Percentiles rank a stretch among this genome's conserved stretches.
These are phyloP conservation scores for Tragopan temminckii DNA, from an alignment of 2,797 vertebrate genomes.

Conservation along the genomic window DNA sequence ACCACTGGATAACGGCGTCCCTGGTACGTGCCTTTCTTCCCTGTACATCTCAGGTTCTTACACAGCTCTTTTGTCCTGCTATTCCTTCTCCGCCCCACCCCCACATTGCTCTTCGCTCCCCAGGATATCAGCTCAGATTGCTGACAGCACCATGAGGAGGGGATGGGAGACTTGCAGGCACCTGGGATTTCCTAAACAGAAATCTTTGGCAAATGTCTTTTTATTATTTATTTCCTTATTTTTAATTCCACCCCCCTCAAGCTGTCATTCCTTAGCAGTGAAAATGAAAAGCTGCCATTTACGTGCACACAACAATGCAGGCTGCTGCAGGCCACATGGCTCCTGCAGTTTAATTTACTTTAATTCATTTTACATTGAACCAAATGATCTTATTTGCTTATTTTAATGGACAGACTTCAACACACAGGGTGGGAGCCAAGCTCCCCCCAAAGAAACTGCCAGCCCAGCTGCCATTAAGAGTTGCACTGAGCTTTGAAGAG, in stretches of 20 bases:
- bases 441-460: constrained; percentile 72
- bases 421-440: constrained; percentile 57
- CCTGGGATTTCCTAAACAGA: constrained; percentile 65
- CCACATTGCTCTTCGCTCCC: background rate
- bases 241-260: constrained; percentile 80
- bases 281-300: constrained; percentile 80
- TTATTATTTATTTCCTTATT: constrained; percentile 77
- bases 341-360: constrained; percentile 83
- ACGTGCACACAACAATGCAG: constrained; percentile 72
- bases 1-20: background rate
- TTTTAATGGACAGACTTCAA: constrained; percentile 81
- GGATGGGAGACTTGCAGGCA: constrained; percentile 47
- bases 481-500: background rate
- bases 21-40: background rate
- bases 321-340: constrained; percentile 80
- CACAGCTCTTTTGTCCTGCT: background rate
- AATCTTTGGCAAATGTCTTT: constrained; percentile 21
- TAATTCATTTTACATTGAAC: constrained; percentile 85
- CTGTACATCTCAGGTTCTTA: background rate
- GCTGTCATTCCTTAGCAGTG: constrained; percentile 76
- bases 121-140: constrained; percentile 46
- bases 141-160: constrained; percentile 48
- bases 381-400: constrained; percentile 82
- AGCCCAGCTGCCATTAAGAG: constrained; percentile 74
- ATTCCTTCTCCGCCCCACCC: background rate